Evolutionary conservation across 2,888 invertebrate genomes (phyloP).

Genomic region (Hypena proboscidalis): DNA sequence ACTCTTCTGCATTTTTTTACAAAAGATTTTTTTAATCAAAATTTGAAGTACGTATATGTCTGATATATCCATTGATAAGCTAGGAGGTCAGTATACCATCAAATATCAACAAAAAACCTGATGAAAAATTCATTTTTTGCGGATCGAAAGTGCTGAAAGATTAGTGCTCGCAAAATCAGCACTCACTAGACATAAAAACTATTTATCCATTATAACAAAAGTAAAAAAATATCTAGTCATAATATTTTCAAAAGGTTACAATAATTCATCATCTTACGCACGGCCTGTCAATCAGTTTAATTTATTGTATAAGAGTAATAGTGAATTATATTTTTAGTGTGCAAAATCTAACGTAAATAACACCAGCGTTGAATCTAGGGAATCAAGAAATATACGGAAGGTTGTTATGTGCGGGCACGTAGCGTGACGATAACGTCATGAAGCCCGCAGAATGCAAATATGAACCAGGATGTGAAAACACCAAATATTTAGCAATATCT

Average conservation of each 20-base stretch:
- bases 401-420: neutral
- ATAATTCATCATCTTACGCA: conserved; percentile 25
- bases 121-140: conserved; percentile 3
- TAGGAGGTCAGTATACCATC: conserved; percentile 5
- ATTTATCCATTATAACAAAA: neutral
- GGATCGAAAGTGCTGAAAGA: conserved; percentile 10
- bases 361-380: neutral
- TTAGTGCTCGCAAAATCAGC: conserved; percentile 2
- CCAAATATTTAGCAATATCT: no score
- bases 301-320: conserved; percentile 8
- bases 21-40: no score
- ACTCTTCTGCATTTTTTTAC: no score
- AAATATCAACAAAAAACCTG: neutral
- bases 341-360: conserved; percentile 19
- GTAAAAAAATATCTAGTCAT: conserved; percentile 20
- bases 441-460: no score
- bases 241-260: conserved; percentile 31
- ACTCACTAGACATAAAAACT: neutral
- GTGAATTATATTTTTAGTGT: conserved; percentile 8
- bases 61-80: no score
- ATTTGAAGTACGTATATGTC: no score
- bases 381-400: conserved; percentile 19
- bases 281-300: conserved; percentile 28
- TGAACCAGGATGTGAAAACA: no score
- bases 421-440: no score